phyloP scores from a whole-genome alignment of 2,113 vertebrate species.

The Rhipidura dahli region DNA sequence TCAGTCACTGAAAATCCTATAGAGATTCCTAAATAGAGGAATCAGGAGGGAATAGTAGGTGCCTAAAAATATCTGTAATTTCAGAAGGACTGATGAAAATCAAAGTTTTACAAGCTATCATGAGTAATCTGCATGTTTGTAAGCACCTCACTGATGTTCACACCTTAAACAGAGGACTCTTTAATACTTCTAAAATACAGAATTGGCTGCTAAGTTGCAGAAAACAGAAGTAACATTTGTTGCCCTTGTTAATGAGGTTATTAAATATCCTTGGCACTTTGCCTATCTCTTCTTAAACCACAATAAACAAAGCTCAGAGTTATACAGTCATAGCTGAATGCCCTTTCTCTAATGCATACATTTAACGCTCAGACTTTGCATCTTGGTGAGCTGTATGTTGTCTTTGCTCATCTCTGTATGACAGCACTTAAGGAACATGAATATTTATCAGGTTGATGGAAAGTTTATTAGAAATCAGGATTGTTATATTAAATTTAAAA shows the following conservation, averaged over 20 bases:
- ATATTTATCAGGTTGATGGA: conserved; percentile 8
- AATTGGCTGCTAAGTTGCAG: not conserved
- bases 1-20: conserved; percentile 11
- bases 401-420: not conserved
- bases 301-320: conserved; percentile 15
- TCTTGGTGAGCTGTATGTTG: not conserved
- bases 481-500: not conserved
- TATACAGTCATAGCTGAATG: not conserved
- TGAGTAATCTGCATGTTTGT: conserved; percentile 46
- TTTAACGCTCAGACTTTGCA: not conserved
- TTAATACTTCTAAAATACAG: not conserved
- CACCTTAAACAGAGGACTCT: conserved; percentile 8
- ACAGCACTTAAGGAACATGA: not conserved
- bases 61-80: conserved; percentile 4
- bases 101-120: conserved; percentile 20
- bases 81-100: conserved; percentile 39
- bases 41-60: not conserved
- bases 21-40: conserved; percentile 13
- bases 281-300: conserved; percentile 20
- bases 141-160: conserved; percentile 19
- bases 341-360: not conserved
- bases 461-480: not conserved
- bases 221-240: conserved; percentile 40
- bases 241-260: not conserved
- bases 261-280: conserved; percentile 51